These are phyloP conservation scores for Mycetomoellerius zeteki DNA, from an alignment of 1,140 invertebrate genomes.

Conservation along the genomic window DNA sequence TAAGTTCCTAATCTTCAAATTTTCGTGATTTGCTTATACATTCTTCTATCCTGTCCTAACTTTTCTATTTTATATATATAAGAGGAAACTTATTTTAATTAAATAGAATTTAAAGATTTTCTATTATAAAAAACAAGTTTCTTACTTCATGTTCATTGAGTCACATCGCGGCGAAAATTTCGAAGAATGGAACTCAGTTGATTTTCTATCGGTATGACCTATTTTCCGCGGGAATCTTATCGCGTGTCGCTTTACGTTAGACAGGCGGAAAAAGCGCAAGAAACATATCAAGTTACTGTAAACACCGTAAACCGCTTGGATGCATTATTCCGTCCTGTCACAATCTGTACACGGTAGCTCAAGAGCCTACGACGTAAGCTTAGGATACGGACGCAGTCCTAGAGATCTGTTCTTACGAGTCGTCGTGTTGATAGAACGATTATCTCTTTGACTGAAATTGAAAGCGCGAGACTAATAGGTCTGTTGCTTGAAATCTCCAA, in stretches of 20 bases:
- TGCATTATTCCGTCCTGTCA: conserved; percentile 37
- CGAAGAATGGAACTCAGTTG: conserved; percentile 3
- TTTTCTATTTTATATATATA: background rate
- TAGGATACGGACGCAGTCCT: conserved; percentile 29
- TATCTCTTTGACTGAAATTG: conserved; percentile 13
- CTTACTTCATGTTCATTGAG: background rate
- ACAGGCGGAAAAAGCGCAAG: background rate
- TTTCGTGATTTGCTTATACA: background rate
- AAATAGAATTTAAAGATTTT: background rate
- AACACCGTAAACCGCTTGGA: conserved; percentile 15
- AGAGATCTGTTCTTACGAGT: conserved; percentile 29
- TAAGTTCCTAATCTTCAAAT: background rate
- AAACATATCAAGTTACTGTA: conserved; percentile 33
- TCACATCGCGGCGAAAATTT: background rate
- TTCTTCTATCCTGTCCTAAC: background rate
- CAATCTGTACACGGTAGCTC: conserved; percentile 14
- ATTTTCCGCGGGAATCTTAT: conserved; percentile 18
- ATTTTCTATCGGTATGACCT: background rate
- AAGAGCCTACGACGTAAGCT: conserved; percentile 43
- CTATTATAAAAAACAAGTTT: background rate
- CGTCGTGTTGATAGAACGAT: conserved; percentile 25
- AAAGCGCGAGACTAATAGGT: background rate
- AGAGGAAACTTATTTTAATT: background rate
- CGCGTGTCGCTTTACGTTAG: conserved; percentile 19
- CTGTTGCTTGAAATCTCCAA: too few relatives aligned